Conservation (phyloP, 2,888 invertebrate genomes). For the Dasysyrphus tricinctus region DNA sequence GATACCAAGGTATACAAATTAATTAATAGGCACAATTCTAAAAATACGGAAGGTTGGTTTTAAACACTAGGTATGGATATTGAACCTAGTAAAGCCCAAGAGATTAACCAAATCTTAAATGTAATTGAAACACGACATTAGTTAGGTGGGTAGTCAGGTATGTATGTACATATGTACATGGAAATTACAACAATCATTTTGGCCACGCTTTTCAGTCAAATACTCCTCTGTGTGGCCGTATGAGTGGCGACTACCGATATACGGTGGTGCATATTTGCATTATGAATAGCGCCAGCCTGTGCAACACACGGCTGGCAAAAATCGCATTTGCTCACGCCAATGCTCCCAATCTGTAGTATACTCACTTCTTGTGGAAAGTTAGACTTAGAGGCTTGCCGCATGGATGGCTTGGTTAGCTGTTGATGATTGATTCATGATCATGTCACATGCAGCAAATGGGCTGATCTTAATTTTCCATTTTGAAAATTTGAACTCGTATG, state of each 20-base stretch:
- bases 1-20: too few species aligned
- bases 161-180: too few species aligned
- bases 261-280: neutral
- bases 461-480: constrained; percentile 13
- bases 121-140: too few species aligned
- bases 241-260: too few species aligned
- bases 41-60: too few species aligned
- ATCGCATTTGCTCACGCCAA: neutral
- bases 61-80: too few species aligned
- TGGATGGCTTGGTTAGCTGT: neutral
- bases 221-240: neutral
- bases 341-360: neutral
- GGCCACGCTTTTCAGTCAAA: neutral
- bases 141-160: too few species aligned
- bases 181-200: too few species aligned
- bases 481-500: neutral
- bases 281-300: neutral
- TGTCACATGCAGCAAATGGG: constrained; percentile 13
- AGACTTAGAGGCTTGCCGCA: constrained; percentile 1
- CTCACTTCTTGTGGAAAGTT: constrained; percentile 15
- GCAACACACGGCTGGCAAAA: constrained; percentile 5
- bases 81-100: too few species aligned
- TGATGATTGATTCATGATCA: constrained; percentile 21
- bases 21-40: too few species aligned
- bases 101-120: too few species aligned